Conservation (phyloP, 2,113 vertebrate genomes). For the Festucalex cinctus region DNA sequence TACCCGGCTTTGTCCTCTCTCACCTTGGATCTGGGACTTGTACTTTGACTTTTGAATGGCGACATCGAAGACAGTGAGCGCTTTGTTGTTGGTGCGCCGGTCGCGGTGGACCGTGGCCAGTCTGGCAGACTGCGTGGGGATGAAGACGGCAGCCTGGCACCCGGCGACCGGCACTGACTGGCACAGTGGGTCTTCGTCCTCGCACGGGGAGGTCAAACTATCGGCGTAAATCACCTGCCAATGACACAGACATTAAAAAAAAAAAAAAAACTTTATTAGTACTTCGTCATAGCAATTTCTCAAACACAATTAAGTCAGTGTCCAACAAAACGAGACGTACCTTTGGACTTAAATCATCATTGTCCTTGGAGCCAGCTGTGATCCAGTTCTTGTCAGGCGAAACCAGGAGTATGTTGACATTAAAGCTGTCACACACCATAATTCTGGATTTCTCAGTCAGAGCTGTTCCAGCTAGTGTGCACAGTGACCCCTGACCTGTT, state of each 20-base stretch:
- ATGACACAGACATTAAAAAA: neutral
- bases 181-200: constrained; percentile 55
- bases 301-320: constrained; percentile 3
- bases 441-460: constrained; percentile 53
- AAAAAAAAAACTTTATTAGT: neutral
- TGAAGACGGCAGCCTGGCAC: constrained; percentile 65
- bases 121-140: constrained; percentile 65
- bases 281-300: neutral
- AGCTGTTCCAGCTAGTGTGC: constrained; percentile 46
- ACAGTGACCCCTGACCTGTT: constrained; percentile 53
- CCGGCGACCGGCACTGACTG: constrained; percentile 48
- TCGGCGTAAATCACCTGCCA: constrained; percentile 62
- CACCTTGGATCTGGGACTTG: constrained; percentile 60
- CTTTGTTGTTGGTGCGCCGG: neutral
- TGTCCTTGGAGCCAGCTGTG: constrained; percentile 39
- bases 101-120: constrained; percentile 55
- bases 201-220: constrained; percentile 49
- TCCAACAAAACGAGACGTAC: constrained; percentile 41
- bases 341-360: constrained; percentile 54
- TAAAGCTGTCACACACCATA: constrained; percentile 47
- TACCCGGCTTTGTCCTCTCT: constrained; percentile 19
- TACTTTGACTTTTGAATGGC: constrained; percentile 62
- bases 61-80: constrained; percentile 63
- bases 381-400: constrained; percentile 73
- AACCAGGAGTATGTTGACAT: constrained; percentile 52